Conservation (phyloP, 2,113 vertebrate genomes). For the Morone chrysops region DNA sequence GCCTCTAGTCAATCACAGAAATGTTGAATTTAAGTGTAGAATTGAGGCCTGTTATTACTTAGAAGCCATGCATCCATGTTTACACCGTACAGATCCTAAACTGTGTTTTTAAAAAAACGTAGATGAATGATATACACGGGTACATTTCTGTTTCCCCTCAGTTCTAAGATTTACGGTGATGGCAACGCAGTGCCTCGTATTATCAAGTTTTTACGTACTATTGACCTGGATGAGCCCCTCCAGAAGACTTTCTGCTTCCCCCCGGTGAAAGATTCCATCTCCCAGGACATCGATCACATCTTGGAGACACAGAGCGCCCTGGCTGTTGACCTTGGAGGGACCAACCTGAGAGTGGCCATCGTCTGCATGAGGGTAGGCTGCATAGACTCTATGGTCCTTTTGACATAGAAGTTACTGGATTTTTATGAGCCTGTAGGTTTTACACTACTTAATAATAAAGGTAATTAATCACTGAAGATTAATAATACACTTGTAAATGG, state of each 20-base stretch:
- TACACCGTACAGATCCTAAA: too few relatives aligned
- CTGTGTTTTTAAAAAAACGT: neutral
- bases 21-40: too few relatives aligned
- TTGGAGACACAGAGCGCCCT: conserved; percentile 95
- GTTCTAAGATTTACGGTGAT: conserved; percentile 98
- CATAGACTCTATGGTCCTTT: neutral
- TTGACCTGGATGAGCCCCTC: conserved; percentile 92
- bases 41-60: too few relatives aligned
- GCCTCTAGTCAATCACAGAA: too few relatives aligned
- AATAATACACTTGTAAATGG: too few relatives aligned
- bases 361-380: conserved; percentile 93
- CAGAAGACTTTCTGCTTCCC: conserved; percentile 99
- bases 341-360: conserved; percentile 97
- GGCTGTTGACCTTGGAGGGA: conserved; percentile 95
- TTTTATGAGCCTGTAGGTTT: neutral
- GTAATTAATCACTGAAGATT: too few relatives aligned
- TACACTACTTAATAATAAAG: too few relatives aligned
- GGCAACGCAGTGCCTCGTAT: conserved; percentile 96
- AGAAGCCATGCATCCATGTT: too few relatives aligned
- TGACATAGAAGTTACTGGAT: neutral
- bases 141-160: conserved; percentile 60
- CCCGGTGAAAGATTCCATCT: conserved; percentile 92
- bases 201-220: conserved; percentile 94
- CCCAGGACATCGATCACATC: conserved; percentile 99
- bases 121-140: neutral